phyloP scores from a whole-genome alignment of 2,888 invertebrate genomes.

The Branchipolynoe longqiensis region DNA sequence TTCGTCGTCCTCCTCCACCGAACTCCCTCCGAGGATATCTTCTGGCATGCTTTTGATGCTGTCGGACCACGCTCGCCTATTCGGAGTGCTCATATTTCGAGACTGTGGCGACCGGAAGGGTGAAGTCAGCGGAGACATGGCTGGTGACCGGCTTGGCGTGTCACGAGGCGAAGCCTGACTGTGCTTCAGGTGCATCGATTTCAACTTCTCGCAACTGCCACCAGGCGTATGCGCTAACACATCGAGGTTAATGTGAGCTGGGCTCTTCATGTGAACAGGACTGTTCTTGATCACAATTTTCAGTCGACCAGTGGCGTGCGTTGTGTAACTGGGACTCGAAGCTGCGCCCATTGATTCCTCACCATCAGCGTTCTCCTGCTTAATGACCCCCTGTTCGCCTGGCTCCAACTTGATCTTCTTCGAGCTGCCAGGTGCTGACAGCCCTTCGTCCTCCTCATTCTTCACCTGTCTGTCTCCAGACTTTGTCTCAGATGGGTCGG shows the following conservation, averaged over 20 bases:
- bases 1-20: constrained; percentile 19
- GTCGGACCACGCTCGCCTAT: too few species aligned
- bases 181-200: not conserved
- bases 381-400: not conserved
- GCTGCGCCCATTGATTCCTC: not conserved
- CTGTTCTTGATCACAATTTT: constrained; percentile 55
- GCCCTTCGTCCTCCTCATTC: constrained; percentile 19
- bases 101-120: constrained; percentile 44
- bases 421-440: not conserved
- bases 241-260: not conserved
- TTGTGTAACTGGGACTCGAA: constrained; percentile 30
- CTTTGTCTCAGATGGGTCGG: not conserved
- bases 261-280: constrained; percentile 53
- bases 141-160: constrained; percentile 4
- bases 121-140: constrained; percentile 8
- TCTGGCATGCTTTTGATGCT: too few species aligned
- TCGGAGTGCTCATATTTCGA: not conserved
- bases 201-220: not conserved
- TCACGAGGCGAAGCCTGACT: not conserved
- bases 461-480: not conserved
- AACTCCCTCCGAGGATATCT: not conserved
- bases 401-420: constrained; percentile 41
- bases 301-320: constrained; percentile 37
- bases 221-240: too few species aligned
- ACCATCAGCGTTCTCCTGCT: constrained; percentile 31